Evolutionary conservation across 2,888 invertebrate genomes (phyloP).

Genomic region (Torymus auratus): DNA sequence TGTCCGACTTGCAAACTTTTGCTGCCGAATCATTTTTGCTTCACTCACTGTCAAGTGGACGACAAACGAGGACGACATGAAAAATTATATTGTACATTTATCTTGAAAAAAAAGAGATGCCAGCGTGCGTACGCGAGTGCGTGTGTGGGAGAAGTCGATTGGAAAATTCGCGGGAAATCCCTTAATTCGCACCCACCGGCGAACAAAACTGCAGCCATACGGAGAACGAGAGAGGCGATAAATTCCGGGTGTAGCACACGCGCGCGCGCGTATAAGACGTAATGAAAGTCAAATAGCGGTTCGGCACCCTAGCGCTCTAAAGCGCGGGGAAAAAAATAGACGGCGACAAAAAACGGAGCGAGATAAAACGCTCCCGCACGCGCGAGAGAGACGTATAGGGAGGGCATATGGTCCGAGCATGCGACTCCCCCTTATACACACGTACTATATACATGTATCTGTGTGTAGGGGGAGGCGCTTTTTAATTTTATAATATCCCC

Average conservation of each 20-base stretch:
- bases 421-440: conserved; percentile 65
- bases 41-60: not conserved
- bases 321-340: conserved; percentile 54
- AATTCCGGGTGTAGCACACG: conserved; percentile 65
- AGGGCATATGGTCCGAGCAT: conserved; percentile 65
- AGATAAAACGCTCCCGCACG: not conserved
- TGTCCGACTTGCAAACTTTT: not conserved
- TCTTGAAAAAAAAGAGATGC: not conserved
- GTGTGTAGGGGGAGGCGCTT: conserved; percentile 62
- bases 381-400: not conserved
- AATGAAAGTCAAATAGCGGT: conserved; percentile 77
- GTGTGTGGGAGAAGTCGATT: conserved; percentile 3
- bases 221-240: conserved; percentile 63
- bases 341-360: conserved; percentile 37
- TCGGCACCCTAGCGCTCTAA: conserved; percentile 67
- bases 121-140: not conserved
- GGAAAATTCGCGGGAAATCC: conserved; percentile 49
- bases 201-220: conserved; percentile 1
- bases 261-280: conserved; percentile 65
- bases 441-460: conserved; percentile 58
- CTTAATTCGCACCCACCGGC: conserved; percentile 38
- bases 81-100: conserved; percentile 9
- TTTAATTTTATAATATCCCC: conserved; percentile 76
- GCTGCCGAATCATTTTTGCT: conserved; percentile 33
- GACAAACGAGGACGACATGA: not conserved